A percentile compares a stretch with the other conserved stretches of the same genome.
phyloP scores from a whole-genome alignment of 2,113 vertebrate species.

The Chitala chitala region DNA sequence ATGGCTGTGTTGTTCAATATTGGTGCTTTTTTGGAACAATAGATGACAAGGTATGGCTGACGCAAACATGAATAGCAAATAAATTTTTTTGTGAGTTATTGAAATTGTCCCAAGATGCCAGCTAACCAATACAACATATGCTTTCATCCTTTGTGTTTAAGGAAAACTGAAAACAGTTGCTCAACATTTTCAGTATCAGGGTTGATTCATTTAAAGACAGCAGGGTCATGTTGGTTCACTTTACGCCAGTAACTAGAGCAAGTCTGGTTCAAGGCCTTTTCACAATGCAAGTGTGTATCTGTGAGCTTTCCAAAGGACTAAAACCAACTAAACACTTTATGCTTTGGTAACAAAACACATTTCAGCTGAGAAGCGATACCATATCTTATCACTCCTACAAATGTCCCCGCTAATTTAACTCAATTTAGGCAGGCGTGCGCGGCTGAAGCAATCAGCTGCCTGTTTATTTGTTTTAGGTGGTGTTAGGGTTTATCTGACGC shows the following conservation, averaged over 20 bases:
- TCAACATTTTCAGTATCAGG: too few species aligned
- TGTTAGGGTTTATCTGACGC: constrained; percentile 22
- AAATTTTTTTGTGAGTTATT: too few species aligned
- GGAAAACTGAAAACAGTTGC: background rate
- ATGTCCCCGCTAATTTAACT: constrained; percentile 19
- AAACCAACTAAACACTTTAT: background rate
- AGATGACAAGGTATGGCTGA: too few species aligned
- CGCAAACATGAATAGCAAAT: too few species aligned
- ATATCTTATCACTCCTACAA: constrained; percentile 24
- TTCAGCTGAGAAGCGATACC: background rate
- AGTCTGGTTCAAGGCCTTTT: background rate
- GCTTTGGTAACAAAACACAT: constrained; percentile 14
- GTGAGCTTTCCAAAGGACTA: background rate
- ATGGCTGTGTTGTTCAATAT: background rate
- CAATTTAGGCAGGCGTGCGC: constrained; percentile 22
- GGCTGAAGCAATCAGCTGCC: constrained; percentile 11
- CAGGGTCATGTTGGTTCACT: too few species aligned
- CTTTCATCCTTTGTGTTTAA: too few species aligned
- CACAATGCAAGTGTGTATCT: background rate
- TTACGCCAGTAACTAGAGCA: too few species aligned
- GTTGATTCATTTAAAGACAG: too few species aligned
- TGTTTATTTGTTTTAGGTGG: constrained; percentile 26
- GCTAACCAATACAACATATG: too few species aligned
- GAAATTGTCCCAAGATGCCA: too few species aligned
- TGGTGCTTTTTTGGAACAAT: too few species aligned